A percentile compares a stretch with the other conserved stretches of the same genome.
Conservation (phyloP, 2,888 invertebrate genomes). For the Dichetophora obliterata region DNA sequence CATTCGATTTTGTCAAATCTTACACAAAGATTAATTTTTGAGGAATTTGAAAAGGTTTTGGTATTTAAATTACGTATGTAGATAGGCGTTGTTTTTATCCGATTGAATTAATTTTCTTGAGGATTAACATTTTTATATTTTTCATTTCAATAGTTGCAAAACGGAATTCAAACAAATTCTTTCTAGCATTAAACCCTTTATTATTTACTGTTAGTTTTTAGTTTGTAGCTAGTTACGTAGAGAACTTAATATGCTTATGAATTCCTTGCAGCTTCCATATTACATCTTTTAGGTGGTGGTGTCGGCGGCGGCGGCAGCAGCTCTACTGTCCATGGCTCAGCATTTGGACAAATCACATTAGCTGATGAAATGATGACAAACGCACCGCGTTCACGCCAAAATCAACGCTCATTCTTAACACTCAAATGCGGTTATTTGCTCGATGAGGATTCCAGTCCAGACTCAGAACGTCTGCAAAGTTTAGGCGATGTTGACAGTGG, state of each 20-base stretch:
- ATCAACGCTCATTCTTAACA: conserved; percentile 74
- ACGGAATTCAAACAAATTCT: too few species aligned
- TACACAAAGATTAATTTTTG: too few species aligned
- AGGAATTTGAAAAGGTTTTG: too few species aligned
- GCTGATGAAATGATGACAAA: conserved; percentile 56
- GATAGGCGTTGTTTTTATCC: too few species aligned
- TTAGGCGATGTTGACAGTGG: conserved; percentile 87
- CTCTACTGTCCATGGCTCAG: conserved; percentile 32
- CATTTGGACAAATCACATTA: conserved; percentile 73
- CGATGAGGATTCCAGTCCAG: conserved; percentile 88
- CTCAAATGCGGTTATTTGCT: conserved; percentile 82
- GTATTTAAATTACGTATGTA: too few species aligned
- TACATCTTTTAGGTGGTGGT: conserved; percentile 70
- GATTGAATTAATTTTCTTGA: too few species aligned
- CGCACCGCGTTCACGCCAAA: conserved; percentile 50
- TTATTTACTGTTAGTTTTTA: not conserved
- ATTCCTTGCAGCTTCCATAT: conserved; percentile 74
- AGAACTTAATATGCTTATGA: conserved; percentile 44
- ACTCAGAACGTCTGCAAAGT: conserved; percentile 85
- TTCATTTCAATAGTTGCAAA: too few species aligned
- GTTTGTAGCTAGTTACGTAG: conserved; percentile 18
- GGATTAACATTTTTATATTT: too few species aligned
- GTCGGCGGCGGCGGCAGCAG: conserved; percentile 23
- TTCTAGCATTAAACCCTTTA: too few species aligned
- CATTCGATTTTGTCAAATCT: too few species aligned